phyloP scores from a whole-genome alignment of 2,113 vertebrate species.

The Dendrocopos noguchii region DNA sequence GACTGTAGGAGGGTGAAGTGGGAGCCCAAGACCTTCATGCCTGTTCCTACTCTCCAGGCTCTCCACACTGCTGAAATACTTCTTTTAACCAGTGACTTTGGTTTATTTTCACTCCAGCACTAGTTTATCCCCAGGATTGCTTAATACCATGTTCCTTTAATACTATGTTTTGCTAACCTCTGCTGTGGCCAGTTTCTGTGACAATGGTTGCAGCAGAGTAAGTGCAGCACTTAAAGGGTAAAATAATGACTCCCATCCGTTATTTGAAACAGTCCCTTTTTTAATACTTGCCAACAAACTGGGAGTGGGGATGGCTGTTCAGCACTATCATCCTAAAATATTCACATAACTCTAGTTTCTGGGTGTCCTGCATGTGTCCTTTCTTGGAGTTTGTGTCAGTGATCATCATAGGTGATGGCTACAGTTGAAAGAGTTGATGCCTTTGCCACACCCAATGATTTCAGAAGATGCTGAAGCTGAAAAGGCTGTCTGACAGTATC shows the following conservation, averaged over 20 bases:
- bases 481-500: background rate
- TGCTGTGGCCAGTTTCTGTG: background rate
- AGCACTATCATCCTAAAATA: background rate
- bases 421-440: background rate
- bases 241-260: rapidly evolving
- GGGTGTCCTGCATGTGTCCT: background rate
- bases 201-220: background rate
- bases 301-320: background rate
- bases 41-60: background rate
- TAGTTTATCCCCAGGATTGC: background rate
- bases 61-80: background rate
- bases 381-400: background rate
- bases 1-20: background rate
- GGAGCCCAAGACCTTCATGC: background rate
- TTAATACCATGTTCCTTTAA: background rate
- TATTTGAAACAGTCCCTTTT: background rate
- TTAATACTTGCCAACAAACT: background rate
- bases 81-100: background rate
- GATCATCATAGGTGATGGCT: background rate
- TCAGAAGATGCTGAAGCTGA: background rate
- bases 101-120: background rate
- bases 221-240: background rate
- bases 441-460: background rate
- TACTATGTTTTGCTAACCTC: background rate
- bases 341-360: background rate